Conservation (phyloP, 2,113 vertebrate species). For the Donacobius atricapilla region DNA sequence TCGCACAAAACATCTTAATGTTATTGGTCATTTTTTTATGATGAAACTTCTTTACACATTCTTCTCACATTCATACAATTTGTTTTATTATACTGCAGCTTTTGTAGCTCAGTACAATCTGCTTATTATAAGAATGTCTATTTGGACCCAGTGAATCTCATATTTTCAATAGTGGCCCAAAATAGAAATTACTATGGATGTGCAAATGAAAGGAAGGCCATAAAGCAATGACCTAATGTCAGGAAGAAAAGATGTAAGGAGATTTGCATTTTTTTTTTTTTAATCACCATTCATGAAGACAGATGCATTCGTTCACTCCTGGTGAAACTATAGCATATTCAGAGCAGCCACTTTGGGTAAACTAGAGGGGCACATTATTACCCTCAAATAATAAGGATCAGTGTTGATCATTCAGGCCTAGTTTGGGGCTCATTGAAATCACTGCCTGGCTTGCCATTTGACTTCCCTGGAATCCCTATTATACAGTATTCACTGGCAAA, state of each 20-base stretch:
- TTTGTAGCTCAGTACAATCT: conserved; percentile 62
- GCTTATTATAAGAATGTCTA: conserved; percentile 59
- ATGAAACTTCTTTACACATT: conserved; percentile 64
- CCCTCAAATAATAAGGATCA: conserved; percentile 61
- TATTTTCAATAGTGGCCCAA: conserved; percentile 72
- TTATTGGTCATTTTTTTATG: conserved; percentile 64
- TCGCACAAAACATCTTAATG: conserved; percentile 64
- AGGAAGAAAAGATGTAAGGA: conserved; percentile 73
- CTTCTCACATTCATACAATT: conserved; percentile 60
- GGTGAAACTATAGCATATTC: conserved; percentile 66
- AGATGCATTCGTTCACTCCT: conserved; percentile 61
- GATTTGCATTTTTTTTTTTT: conserved; percentile 69
- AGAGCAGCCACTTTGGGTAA: conserved; percentile 72
- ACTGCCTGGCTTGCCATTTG: conserved; percentile 17
- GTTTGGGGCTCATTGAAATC: conserved; percentile 20
- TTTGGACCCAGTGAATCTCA: conserved; percentile 66
- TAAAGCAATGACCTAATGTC: conserved; percentile 74
- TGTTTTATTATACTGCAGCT: conserved; percentile 69
- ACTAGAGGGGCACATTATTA: conserved; percentile 69
- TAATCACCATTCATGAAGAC: conserved; percentile 73
- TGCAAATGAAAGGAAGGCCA: conserved; percentile 73
- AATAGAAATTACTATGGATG: conserved; percentile 73
- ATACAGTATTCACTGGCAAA: neutral
- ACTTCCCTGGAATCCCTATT: conserved; percentile 52
- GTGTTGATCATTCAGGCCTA: conserved; percentile 31